Base-by-base conservation (phyloP, 2,888 invertebrate species). In the Elysia crispata region DNA sequence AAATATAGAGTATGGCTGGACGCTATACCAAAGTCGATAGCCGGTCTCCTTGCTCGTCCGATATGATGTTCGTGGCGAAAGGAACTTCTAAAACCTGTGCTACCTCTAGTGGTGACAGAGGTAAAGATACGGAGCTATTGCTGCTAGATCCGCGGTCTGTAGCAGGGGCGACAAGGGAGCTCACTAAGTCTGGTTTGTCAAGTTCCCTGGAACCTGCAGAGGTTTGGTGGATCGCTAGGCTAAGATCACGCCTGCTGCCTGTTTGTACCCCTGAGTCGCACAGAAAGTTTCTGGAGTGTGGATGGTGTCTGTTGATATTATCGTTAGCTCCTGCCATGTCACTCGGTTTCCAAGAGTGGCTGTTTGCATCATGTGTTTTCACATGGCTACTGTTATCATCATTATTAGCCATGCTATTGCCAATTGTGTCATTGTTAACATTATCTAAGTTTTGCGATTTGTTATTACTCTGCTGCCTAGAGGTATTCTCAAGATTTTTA, bases 1-100 rank as follows among this genome's bases (percentile, higher is more conserved):
- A 41, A 41, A 41, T 41, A 3, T 11, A 41, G 41, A 3, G 5
- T 6, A 41, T 41, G 41, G 11, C 41, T 6, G 3, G 5, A 8
- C 5, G 15, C 33, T 74, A 83, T 20, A 83, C 83, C 13, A 83
- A 77, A 13, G 83, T 83, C 15, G 83, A 83, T 20, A 83, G 54
- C 64, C 77, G 25, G 23, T 81, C 79, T 3, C 83, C 83, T 8
- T 77, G 62, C 31, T 83, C 81, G 49, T 79, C 79, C 49, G 54
- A 74, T 31, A 83, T 77, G 28, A 83, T 57, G n/a, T 74, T 81
- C 1, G 83, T 83, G 11, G 77, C 67, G 50, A 81, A 83, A 18
- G 80, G 80, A 20, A 57, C n/a, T n/a, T 80, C 76, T 57, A 76
- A 62, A 6, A 70, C n/a, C 8, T 69, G 57, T 11, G 76, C 60